Conservation (phyloP, 1,140 invertebrate species). For the Drosophila cardini region DNA sequence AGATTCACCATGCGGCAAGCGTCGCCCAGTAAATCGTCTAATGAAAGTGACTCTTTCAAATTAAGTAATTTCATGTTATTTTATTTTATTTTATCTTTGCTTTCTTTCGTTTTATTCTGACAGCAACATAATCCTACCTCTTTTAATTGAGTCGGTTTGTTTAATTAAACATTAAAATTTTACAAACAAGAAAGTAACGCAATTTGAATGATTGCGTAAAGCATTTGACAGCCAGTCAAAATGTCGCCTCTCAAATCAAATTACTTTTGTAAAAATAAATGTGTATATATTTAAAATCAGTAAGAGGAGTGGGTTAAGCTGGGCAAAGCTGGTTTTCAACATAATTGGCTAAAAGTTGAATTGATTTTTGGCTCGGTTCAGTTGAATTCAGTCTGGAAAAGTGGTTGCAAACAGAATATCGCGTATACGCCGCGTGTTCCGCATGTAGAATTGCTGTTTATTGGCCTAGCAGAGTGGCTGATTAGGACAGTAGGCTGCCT, state of each 20-base stretch:
- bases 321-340: background rate
- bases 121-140: slow-evolving; percentile 1
- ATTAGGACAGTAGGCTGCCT: slow-evolving; percentile 25
- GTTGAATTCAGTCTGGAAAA: background rate
- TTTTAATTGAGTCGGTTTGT: slow-evolving; percentile 64
- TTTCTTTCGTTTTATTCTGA: slow-evolving; percentile 21
- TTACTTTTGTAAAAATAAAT: slow-evolving; percentile 4
- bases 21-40: slow-evolving; percentile 62
- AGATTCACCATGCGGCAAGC: slow-evolving; percentile 37
- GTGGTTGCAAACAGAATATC: slow-evolving; percentile 11
- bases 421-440: slow-evolving; percentile 22
- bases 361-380: background rate
- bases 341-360: slow-evolving; percentile 12
- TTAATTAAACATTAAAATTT: slow-evolving; percentile 66
- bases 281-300: background rate
- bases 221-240: slow-evolving; percentile 18
- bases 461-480: slow-evolving; percentile 18
- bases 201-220: slow-evolving; percentile 33
- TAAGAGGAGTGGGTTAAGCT: background rate
- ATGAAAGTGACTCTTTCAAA: slow-evolving; percentile 67
- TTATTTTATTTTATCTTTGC: slow-evolving; percentile 15
- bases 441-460: slow-evolving; percentile 36
- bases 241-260: slow-evolving; percentile 3
- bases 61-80: slow-evolving; percentile 59
- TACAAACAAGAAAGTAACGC: slow-evolving; percentile 62